Evolutionary conservation across 2,888 invertebrate species (phyloP), one percentile per base, ranked within the genome.

Genomic region (Zaprionus obscuricornis): DNA sequence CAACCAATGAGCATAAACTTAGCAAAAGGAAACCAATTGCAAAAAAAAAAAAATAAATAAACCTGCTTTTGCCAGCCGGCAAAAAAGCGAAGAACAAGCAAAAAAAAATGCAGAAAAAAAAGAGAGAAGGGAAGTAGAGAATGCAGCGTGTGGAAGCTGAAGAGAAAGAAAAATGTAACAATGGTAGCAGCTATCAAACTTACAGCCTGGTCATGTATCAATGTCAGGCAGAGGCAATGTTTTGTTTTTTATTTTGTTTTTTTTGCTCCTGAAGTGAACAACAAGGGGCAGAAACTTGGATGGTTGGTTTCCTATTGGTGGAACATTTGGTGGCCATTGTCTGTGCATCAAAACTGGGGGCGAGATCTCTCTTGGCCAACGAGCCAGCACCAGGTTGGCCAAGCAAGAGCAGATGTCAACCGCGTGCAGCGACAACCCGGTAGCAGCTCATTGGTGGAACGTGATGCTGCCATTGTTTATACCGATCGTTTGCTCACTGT

Each of bases 181-280:
- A 79, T 83, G 81, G 84, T 68, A 74, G 64, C 74, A 83, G 59
- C 81, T 66, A 81, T 84, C 82, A 81, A 84, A 66, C 65, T 64
- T 72, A 60, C 65, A 62, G 72, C 47, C 57, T 46, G 72, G 83
- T 76, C 74, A 82, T 82, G 79, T 79, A 82, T 85, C 82, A 82
- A 82, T 85, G 82, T 85, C 82, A 85, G 47, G 39, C 65, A 51
- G 39, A 33, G 54, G 54, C 60, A 52, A 67, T 70, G 62, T n/a
- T n/a, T n/a, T n/a, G n/a, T n/a, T n/a, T n/a, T n/a, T n/a, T n/a
- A n/a, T n/a, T n/a, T n/a, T n/a, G n/a, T n/a, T n/a, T n/a, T n/a
- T n/a, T n/a, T n/a, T n/a, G n/a, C n/a, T n/a, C n/a, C n/a, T n/a
- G n/a, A n/a, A n/a, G n/a, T n/a, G n/a, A n/a, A n/a, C n/a, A n/a